phyloP scores from a whole-genome alignment of 2,888 invertebrate species.

The Mayetiola destructor region DNA sequence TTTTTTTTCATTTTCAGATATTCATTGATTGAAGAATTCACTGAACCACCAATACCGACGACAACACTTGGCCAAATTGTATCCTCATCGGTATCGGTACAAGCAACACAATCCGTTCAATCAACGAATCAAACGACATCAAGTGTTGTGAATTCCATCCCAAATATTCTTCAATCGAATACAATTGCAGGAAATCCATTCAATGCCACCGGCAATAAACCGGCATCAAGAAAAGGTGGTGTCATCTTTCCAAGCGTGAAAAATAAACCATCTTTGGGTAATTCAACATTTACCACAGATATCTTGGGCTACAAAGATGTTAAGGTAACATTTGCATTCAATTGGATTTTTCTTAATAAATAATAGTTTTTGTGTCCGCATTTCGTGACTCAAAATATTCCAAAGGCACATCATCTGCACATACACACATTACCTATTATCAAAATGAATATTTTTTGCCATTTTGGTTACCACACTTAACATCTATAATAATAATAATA shows the following conservation, averaged over 20 bases:
- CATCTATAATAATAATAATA: not conserved
- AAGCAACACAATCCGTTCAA: slow-evolving; percentile 18
- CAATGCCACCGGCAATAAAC: slow-evolving; percentile 29
- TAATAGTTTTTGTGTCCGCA: no score
- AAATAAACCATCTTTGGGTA: slow-evolving; percentile 73
- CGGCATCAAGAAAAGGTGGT: slow-evolving; percentile 53
- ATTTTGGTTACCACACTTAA: not conserved
- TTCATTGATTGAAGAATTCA: slow-evolving; percentile 31
- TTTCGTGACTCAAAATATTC: no score
- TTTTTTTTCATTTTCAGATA: slow-evolving; percentile 23
- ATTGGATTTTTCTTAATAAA: no score
- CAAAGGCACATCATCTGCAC: not conserved
- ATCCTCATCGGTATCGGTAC: slow-evolving; percentile 23
- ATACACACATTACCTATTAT: not conserved
- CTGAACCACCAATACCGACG: slow-evolving; percentile 31
- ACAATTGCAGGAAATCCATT: slow-evolving; percentile 21
- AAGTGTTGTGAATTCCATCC: slow-evolving; percentile 21
- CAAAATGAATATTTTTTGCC: not conserved
- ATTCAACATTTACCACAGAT: slow-evolving; percentile 69
- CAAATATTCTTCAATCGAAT: slow-evolving; percentile 17
- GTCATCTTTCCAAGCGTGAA: slow-evolving; percentile 84
- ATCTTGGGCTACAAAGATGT: slow-evolving; percentile 64
- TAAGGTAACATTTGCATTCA: slow-evolving; percentile 55
- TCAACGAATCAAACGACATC: not conserved
- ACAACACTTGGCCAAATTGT: no score